Conservation (phyloP, 2,797 vertebrate genomes). For the Micrastur ruficollis region DNA sequence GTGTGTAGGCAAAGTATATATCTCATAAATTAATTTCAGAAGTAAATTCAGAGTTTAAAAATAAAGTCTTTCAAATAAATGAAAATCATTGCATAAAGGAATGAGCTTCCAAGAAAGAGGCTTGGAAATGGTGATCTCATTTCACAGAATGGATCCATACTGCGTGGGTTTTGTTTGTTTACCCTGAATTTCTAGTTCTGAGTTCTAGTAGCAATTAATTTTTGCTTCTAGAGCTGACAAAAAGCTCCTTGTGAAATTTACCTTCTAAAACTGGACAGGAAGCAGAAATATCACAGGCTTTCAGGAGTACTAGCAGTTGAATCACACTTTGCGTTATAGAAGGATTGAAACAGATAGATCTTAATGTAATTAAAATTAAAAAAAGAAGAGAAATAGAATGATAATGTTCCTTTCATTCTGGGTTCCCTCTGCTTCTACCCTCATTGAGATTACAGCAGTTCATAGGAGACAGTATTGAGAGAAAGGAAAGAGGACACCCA, state of each 20-base stretch:
- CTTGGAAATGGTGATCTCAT: accelerated
- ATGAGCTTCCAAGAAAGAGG: neutral
- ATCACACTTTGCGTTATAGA: neutral
- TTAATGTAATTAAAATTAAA: neutral
- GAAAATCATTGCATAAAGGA: neutral
- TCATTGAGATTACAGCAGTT: neutral
- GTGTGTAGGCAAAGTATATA: neutral
- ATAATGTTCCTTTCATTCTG: neutral
- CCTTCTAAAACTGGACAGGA: neutral
- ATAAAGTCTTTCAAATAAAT: neutral
- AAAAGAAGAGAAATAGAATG: neutral
- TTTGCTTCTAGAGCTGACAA: neutral
- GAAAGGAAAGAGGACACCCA: neutral
- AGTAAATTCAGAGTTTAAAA: neutral
- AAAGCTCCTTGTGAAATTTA: neutral
- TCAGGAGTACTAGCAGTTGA: neutral
- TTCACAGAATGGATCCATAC: neutral
- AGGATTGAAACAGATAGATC: neutral
- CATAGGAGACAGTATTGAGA: neutral
- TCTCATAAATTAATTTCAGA: neutral
- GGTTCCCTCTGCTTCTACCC: neutral
- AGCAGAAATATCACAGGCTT: neutral
- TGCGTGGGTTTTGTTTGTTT: neutral
- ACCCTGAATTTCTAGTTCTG: neutral
- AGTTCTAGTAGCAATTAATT: neutral